Percentiles rank a stretch among this genome's conserved stretches.
Conservation (phyloP, 2,888 invertebrate species). For the Melieria picta region DNA sequence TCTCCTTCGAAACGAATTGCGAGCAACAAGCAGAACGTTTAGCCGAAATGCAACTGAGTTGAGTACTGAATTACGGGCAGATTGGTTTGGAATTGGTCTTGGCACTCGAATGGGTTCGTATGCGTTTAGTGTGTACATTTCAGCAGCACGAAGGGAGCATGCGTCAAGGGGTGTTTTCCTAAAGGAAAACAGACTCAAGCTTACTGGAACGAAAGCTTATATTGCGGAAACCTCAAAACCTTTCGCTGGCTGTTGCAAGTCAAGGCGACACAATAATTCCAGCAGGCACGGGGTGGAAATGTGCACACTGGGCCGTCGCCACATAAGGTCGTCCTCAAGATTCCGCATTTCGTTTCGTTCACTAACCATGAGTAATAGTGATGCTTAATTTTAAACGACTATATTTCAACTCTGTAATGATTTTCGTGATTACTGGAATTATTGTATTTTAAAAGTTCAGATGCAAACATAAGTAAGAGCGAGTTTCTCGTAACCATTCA, state of each 20-base stretch:
- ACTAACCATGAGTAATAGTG: not conserved
- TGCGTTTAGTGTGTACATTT: not conserved
- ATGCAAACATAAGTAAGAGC: no score
- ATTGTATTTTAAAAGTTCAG: no score
- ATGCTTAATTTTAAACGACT: not conserved
- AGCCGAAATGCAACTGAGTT: constrained; percentile 11
- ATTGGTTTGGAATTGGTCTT: constrained; percentile 25
- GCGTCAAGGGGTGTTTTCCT: constrained; percentile 38
- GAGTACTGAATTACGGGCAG: constrained; percentile 20
- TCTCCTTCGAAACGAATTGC: no score
- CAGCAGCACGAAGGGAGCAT: constrained; percentile 28
- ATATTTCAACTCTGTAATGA: no score
- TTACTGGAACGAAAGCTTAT: constrained; percentile 5
- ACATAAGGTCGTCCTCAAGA: no score
- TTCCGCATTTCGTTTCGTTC: no score
- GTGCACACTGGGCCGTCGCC: no score
- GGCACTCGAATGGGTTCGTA: not conserved
- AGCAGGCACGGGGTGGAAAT: no score
- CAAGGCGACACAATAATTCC: not conserved
- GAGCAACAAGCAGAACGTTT: not conserved
- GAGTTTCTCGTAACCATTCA: no score
- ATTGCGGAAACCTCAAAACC: not conserved
- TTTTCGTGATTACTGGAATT: no score
- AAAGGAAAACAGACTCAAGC: constrained; percentile 17
- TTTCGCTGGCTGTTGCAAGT: not conserved